Percentiles rank a stretch among this genome's conserved stretches.
These are phyloP conservation scores for Meiosimyza platycephala DNA, from an alignment of 2,888 invertebrate genomes.

Conservation along the genomic window DNA sequence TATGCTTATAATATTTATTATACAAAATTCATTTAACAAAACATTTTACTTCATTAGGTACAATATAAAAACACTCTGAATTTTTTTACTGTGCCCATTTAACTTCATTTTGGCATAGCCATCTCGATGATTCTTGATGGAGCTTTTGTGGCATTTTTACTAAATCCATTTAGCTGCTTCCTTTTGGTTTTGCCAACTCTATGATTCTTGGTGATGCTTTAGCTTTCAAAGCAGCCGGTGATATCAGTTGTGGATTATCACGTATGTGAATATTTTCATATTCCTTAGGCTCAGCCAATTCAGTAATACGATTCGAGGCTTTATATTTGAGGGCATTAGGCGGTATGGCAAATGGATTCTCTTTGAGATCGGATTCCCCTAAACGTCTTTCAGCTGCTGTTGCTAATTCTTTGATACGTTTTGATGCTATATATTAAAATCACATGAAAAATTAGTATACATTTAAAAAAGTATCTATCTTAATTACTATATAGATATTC, in stretches of 20 bases:
- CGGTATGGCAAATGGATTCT: conserved; percentile 68
- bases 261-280: conserved; percentile 65
- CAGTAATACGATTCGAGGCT: conserved; percentile 65
- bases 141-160: no score
- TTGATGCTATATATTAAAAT: conserved; percentile 47
- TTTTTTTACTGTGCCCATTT: no score
- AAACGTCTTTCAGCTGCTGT: conserved; percentile 54
- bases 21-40: conserved; percentile 1
- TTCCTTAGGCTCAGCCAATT: conserved; percentile 68
- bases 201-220: conserved; percentile 68
- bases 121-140: no score
- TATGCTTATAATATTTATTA: no score
- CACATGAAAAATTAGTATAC: background rate
- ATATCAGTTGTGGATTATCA: conserved; percentile 68
- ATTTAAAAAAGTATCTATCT: background rate
- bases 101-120: no score
- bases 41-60: conserved; percentile 5
- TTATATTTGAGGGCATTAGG: conserved; percentile 69
- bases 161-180: conserved; percentile 19
- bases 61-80: background rate
- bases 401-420: conserved; percentile 55
- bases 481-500: background rate
- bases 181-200: conserved; percentile 68
- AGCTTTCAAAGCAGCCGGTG: conserved; percentile 69
- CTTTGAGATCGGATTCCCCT: conserved; percentile 66